phyloP scores from a whole-genome alignment of 1,140 invertebrate species.

The Lordiphosa clarofinis region DNA sequence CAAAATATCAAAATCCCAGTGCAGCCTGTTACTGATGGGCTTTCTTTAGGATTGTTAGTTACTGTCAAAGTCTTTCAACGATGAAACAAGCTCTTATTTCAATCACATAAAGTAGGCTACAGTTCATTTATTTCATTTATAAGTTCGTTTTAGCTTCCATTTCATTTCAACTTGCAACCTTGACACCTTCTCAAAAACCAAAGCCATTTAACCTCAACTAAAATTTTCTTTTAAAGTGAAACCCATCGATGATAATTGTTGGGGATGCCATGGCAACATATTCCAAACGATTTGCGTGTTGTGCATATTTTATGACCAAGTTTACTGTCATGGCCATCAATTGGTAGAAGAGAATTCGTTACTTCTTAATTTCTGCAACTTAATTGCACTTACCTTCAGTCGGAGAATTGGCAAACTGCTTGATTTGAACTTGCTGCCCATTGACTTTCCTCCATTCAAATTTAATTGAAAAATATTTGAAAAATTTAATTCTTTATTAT shows the following conservation, averaged over 20 bases:
- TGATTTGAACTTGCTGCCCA: constrained; percentile 44
- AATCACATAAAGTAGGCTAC: too few species aligned
- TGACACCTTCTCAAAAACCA: neutral
- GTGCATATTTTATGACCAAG: constrained; percentile 54
- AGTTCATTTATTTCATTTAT: too few species aligned
- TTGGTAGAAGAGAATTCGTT: constrained; percentile 1
- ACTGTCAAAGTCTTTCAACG: too few species aligned
- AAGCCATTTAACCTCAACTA: too few species aligned
- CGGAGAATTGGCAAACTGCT: constrained; percentile 24
- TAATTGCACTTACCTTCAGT: constrained; percentile 68
- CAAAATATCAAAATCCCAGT: too few species aligned
- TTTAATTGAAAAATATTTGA: constrained; percentile 71
- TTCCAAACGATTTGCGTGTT: constrained; percentile 46
- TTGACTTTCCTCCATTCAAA: constrained; percentile 41
- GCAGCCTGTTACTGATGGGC: too few species aligned
- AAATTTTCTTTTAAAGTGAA: constrained; percentile 26
- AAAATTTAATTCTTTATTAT: constrained; percentile 52
- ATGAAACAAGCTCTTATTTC: too few species aligned
- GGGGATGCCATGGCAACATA: constrained; percentile 15
- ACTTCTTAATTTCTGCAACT: constrained; percentile 22
- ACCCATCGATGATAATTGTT: constrained; percentile 18
- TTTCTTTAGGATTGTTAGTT: too few species aligned
- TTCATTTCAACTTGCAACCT: neutral
- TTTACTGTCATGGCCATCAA: constrained; percentile 32
- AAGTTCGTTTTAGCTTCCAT: too few species aligned